Base-by-base conservation (phyloP, 1,140 invertebrate species). In the Platyscapa corneri region DNA sequence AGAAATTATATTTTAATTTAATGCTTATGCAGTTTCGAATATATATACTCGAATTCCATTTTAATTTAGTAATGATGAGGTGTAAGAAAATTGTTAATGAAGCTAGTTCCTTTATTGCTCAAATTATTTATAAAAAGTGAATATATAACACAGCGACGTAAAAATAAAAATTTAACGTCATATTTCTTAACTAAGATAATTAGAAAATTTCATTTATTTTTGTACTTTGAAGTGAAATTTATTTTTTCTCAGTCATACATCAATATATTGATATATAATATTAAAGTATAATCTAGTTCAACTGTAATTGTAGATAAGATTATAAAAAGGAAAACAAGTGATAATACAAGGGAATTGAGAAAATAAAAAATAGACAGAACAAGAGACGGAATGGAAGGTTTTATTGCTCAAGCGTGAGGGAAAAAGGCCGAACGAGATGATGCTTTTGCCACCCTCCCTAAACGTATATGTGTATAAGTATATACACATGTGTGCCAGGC, bases 391-490 rank as follows among this genome's bases (percentile, higher is more conserved):
- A 42, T 65, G 83, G 20, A 75, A 67, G 77, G 80, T 86, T 83
- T 86, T 83, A 83, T 86, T 80, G 81, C 67, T 53, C 60, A 27
- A 30, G 42, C 49, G 79, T 75, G 77, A 84, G 86, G 74, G 83
- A 85, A 82, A 85, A 82, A 79, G 83, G 56, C 27, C 42, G 82
- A 84, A 56, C 49, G 80, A 67, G 76, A 86, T 80, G 82, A 84
- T 87, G 87, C 85, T 87, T 79, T 86, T 85, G 86, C 74, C 67
- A 86, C 67, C 86, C 77, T 77, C 70, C 30, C 77, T 32, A 27
- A 70, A 65, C 72, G 37, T 46, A 42, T 74, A 27, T 14, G 27
- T 32, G 23, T 42, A 12, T 42, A 12, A n/a, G 32, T 70, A 16
- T 5, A 5, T 32, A 30, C 23, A 14, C 12, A 14, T 37, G 32